Evolutionary conservation across 1,140 invertebrate species (phyloP), one percentile per base, ranked within the genome.

Genomic region (Tachypleus tridentatus): DNA sequence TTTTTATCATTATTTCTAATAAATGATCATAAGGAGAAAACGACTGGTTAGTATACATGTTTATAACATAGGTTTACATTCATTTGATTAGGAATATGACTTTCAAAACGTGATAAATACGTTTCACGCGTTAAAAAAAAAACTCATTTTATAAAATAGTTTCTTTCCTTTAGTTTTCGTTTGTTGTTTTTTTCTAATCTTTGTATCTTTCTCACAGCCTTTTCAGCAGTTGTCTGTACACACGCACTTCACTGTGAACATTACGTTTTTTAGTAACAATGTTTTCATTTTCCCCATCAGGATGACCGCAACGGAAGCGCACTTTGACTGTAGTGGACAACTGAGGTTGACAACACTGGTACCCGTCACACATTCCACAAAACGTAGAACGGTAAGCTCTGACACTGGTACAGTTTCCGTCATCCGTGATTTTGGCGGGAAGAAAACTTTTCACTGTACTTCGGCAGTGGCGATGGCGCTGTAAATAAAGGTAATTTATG

Each of bases 391-490:
- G 78, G 75, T 80, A 85, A 5, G 79, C 75, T 65, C 82, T 81
- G 57, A 81, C 78, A 71, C 84, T 86, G 3, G 80, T 73, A 73
- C 85, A 87, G 53, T 83, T 80, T 3, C 63, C 63, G 47, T 82
- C 83, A 64, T 84, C 80, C 3, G 78, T 77, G 6, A 86, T 76
- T 56, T 80, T 77, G 0, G 83, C 76, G 8, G 80, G 77, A 29
- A 70, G 67, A n/a, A 77, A 74, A 47, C 79, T 71, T n/a, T 82
- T 78, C 64, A 82, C 78, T 4, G 84, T 84, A 7, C 83, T 82
- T 61, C 84, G 83, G 73, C 85, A 87, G 72, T 83, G 80, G 70
- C 84, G 82, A 3, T 82, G 80, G 67, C 80, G 82, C 84, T 86
- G 77, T 5, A 75, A 77, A 29, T 29, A 29, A 29, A 29, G 29